Conservation (phyloP, 2,888 invertebrate genomes). For the Coronaproctus castanopsis region DNA sequence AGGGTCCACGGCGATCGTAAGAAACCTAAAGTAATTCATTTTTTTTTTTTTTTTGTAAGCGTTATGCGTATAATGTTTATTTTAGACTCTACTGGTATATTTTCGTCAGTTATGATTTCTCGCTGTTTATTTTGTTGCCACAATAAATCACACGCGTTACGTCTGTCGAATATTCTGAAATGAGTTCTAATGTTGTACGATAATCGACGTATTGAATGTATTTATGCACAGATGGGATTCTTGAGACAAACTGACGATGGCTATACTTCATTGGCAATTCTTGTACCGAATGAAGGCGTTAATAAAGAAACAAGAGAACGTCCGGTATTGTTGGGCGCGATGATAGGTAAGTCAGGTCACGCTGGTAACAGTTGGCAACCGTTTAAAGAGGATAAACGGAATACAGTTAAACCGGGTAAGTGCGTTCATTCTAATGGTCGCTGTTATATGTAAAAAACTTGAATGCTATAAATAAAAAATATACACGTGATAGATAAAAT, state of each 20-base stretch:
- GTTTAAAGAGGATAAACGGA: constrained; percentile 71
- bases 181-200: not conserved
- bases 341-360: constrained; percentile 62
- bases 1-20: constrained; percentile 24
- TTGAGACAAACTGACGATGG: constrained; percentile 71
- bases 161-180: too few relatives aligned
- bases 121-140: too few relatives aligned
- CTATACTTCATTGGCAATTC: constrained; percentile 65
- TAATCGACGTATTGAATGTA: too few relatives aligned
- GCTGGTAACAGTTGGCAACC: constrained; percentile 59
- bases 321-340: constrained; percentile 58
- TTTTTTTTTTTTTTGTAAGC: not conserved
- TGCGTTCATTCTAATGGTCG: too few relatives aligned
- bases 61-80: too few relatives aligned
- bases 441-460: too few relatives aligned
- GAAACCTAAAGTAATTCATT: constrained; percentile 7
- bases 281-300: constrained; percentile 50
- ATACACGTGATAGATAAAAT: not conserved
- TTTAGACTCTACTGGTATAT: too few relatives aligned
- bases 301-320: constrained; percentile 51
- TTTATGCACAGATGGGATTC: constrained; percentile 49
- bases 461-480: not conserved
- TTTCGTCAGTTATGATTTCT: too few relatives aligned
- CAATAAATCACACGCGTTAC: too few relatives aligned
- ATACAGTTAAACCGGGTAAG: constrained; percentile 51